Conservation (phyloP, 2,888 invertebrate species). For the Pristionchus entomophagus region DNA sequence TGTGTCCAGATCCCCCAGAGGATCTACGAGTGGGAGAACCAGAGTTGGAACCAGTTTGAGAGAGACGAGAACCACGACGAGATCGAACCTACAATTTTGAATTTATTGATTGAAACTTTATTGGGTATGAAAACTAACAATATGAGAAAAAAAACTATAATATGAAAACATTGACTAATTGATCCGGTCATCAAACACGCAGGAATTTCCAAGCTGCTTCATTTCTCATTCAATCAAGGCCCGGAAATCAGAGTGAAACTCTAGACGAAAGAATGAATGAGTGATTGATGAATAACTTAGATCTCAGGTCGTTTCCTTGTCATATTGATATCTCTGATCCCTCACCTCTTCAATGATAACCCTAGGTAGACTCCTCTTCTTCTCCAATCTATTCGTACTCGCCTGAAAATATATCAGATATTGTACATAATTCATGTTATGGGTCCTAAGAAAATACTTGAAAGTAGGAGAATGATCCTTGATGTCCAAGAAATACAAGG, state of each 20-base stretch:
- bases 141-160: too few species aligned
- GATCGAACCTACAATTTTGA: constrained; percentile 54
- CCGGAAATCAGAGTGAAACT: neutral
- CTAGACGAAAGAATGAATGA: neutral
- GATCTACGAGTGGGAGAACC: constrained; percentile 63
- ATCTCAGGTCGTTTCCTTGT: neutral
- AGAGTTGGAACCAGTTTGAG: constrained; percentile 62
- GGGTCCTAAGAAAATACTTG: too few species aligned
- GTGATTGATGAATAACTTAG: neutral
- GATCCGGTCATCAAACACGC: too few species aligned
- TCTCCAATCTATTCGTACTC: constrained; percentile 21
- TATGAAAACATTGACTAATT: too few species aligned
- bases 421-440: neutral
- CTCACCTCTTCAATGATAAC: constrained; percentile 68
- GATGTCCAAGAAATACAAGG: too few species aligned
- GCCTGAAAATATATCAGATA: constrained; percentile 1
- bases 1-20: constrained; percentile 52
- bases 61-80: constrained; percentile 64
- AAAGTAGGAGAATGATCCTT: too few species aligned
- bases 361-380: constrained; percentile 56
- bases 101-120: neutral
- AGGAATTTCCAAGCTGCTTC: too few species aligned
- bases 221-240: constrained; percentile 9
- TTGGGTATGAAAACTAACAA: too few species aligned
- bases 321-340: too few species aligned